A percentile compares a stretch with the other conserved stretches of the same genome.
Conservation (phyloP, 2,888 invertebrate species). For the Tromatobia lineatoria region DNA sequence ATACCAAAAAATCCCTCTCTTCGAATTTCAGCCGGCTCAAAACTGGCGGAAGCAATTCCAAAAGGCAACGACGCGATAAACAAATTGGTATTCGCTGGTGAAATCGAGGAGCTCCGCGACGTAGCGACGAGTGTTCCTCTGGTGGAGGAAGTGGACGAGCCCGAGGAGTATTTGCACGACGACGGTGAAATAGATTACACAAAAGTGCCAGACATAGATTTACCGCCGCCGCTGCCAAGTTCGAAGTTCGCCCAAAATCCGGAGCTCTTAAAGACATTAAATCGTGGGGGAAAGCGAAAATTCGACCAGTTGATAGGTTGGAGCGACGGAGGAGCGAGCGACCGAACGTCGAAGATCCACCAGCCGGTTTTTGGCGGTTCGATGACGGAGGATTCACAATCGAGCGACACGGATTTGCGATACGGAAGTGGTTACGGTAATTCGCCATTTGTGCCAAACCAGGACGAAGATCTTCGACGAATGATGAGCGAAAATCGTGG, state of each 20-base stretch:
- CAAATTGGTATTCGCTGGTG: slow-evolving; percentile 92
- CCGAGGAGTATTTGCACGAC: slow-evolving; percentile 85
- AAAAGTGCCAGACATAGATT: slow-evolving; percentile 82
- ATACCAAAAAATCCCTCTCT: slow-evolving; percentile 22
- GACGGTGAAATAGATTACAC: slow-evolving; percentile 86
- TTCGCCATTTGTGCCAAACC: slow-evolving; percentile 70
- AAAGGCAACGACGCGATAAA: slow-evolving; percentile 93
- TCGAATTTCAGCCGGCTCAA: slow-evolving; percentile 89
- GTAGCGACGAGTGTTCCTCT: slow-evolving; percentile 91
- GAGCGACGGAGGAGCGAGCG: slow-evolving; percentile 78
- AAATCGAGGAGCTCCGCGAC: slow-evolving; percentile 92
- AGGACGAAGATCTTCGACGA: slow-evolving; percentile 79
- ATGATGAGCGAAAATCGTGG: slow-evolving; percentile 71
- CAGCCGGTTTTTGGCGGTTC: slow-evolving; percentile 81
- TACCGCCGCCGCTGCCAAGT: slow-evolving; percentile 84
- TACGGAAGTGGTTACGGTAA: slow-evolving; percentile 72
- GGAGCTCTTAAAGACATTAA: slow-evolving; percentile 81
- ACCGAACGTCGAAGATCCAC: slow-evolving; percentile 78
- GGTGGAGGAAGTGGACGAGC: slow-evolving; percentile 85
- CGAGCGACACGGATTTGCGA: slow-evolving; percentile 80
- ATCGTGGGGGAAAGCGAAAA: slow-evolving; percentile 83
- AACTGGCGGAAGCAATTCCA: slow-evolving; percentile 91
- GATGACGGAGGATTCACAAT: slow-evolving; percentile 79
- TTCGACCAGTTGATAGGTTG: slow-evolving; percentile 84
- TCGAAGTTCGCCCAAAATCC: slow-evolving; percentile 85